Conservation (phyloP, 2,888 invertebrate species). For the Drosophila fulvimacula region DNA sequence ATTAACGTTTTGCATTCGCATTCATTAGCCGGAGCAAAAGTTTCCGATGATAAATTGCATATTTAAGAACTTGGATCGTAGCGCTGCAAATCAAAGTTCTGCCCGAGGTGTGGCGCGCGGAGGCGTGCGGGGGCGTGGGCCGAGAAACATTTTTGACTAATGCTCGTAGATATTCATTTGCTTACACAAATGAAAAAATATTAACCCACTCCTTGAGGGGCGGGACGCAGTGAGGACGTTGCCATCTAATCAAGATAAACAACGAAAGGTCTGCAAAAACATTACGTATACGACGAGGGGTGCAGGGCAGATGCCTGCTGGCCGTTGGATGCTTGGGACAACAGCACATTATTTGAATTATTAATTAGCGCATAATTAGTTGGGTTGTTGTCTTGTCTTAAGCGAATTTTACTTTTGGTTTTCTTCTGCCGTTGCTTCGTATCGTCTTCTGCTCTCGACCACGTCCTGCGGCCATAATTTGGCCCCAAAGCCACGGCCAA, state of each 20-base stretch:
- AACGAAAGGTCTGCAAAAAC: slow-evolving; percentile 34
- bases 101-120: background rate
- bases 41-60: slow-evolving; percentile 73
- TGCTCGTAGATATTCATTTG: slow-evolving; percentile 67
- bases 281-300: slow-evolving; percentile 36
- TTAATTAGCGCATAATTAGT: slow-evolving; percentile 80
- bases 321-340: slow-evolving; percentile 35
- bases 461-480: slow-evolving; percentile 75
- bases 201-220: slow-evolving; percentile 23
- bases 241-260: slow-evolving; percentile 66
- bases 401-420: slow-evolving; percentile 38
- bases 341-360: slow-evolving; percentile 77
- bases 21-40: slow-evolving; percentile 65
- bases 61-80: slow-evolving; percentile 51
- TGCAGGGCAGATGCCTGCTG: background rate
- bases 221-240: background rate
- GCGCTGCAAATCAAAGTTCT: slow-evolving; percentile 59
- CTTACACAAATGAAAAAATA: slow-evolving; percentile 62
- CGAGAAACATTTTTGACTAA: slow-evolving; percentile 49
- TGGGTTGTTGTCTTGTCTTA: slow-evolving; percentile 63
- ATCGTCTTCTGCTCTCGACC: slow-evolving; percentile 32
- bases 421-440: slow-evolving; percentile 12
- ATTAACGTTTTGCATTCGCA: slow-evolving; percentile 76
- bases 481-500: slow-evolving; percentile 39
- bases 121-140: background rate